A percentile compares a stretch with the other conserved stretches of the same genome.
Evolutionary conservation across 2,888 invertebrate species (phyloP).

Genomic region (Limnephilus marmoratus): DNA sequence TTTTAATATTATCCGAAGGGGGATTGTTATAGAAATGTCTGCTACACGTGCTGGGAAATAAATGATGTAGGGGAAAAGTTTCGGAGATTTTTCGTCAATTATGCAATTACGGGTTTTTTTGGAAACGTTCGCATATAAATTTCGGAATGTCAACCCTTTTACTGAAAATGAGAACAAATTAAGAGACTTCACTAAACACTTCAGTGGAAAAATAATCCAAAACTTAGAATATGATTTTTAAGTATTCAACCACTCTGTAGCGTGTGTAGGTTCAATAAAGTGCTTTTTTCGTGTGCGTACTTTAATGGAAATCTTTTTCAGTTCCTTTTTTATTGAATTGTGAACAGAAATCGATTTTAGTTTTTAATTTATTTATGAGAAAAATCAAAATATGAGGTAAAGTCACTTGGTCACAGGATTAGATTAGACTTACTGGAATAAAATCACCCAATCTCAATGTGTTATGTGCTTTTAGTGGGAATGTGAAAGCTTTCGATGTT

Average conservation of each 20-base stretch:
- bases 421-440: no score
- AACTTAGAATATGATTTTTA: not conserved
- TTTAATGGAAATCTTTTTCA: no score
- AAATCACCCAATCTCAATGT: no score
- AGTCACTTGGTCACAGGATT: no score
- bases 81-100: conserved; percentile 2
- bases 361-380: no score
- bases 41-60: conserved; percentile 18
- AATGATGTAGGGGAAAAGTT: conserved; percentile 4
- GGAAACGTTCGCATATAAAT: not conserved
- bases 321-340: no score
- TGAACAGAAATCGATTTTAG: no score
- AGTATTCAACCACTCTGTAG: not conserved
- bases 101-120: not conserved
- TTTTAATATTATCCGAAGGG: not conserved
- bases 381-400: no score
- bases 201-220: not conserved
- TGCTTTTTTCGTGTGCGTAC: not conserved
- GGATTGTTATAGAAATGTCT: conserved; percentile 17
- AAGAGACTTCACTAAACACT: not conserved
- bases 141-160: not conserved
- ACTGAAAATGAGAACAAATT: not conserved
- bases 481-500: no score
- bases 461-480: no score
- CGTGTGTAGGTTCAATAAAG: not conserved